Base-by-base conservation (phyloP, 35 echinoderm and acorn worm species). In the Holothuria glaberrima region DNA sequence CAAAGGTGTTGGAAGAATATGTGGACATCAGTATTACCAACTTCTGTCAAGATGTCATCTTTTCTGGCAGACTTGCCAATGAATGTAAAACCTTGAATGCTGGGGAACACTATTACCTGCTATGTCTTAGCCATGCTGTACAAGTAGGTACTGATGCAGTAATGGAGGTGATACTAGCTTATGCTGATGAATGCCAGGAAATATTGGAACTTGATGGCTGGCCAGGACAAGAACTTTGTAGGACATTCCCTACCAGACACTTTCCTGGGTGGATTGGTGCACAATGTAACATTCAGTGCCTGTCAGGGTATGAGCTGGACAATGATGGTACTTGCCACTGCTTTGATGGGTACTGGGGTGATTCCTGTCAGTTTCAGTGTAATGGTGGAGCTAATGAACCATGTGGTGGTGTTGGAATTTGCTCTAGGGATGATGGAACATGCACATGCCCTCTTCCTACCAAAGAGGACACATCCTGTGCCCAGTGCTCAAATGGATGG, bases 241-340 rank as follows among this genome's bases (percentile, higher is more conserved):
- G 83, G 20, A 44, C 68, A n/a, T 97, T 93, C 58, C 59, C 75
- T 21, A 45, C 48, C 21, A 91, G 94, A 64, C 82, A 83, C 30
- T 97, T 97, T 32, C 94, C 94, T 19, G 13, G 88, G 20, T 97
- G 94, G 94, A 93, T 92, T 41, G 94, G 94, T 3, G 28, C 21
- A 7, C 9, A 59, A 16, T 94, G 93, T 45, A 48, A 88, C 32
- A 65, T 87, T 17, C 28, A 63, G 3, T 90, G 88, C 34, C 9
- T 93, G 21, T 93, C 91, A 14, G 87, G 91, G 26, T 69, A 93
- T 16, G 30, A 78, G 68, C 45, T 58, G 19, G 17, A 48, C 0
- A 24, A 30, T n/a, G 33, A 68, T 36, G 92, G 84, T 14, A 29
- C 18, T 45, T 97, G 94, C 80, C 32, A 64, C 16, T 97, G 94